phyloP scores from a whole-genome alignment of 1,140 invertebrate genomes.

The Meloidogyne hapla region DNA sequence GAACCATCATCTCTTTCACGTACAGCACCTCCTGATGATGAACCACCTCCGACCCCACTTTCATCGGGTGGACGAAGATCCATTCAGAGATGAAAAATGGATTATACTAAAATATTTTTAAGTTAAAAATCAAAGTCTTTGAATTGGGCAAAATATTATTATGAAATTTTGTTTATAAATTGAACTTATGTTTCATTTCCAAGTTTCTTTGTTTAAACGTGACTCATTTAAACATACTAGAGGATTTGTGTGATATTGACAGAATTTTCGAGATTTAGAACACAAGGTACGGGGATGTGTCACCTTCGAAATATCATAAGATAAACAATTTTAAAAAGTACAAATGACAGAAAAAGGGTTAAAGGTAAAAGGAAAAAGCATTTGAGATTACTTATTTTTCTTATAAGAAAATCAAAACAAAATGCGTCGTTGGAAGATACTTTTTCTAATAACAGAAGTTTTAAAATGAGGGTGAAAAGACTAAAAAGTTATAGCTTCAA shows the following conservation, averaged over 20 bases:
- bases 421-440: neutral
- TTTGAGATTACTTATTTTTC: neutral
- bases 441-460: neutral
- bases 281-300: neutral
- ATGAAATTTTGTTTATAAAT: too few species aligned
- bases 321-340: neutral
- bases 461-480: slow-evolving; percentile 5
- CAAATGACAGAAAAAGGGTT: neutral
- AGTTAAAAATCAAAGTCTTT: too few species aligned
- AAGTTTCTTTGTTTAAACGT: neutral
- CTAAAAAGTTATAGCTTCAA: neutral
- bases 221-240: neutral
- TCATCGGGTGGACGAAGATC: slow-evolving; percentile 7
- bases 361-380: neutral
- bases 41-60: neutral
- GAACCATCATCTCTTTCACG: slow-evolving; percentile 1
- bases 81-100: neutral
- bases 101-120: neutral
- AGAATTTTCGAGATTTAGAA: neutral
- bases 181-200: too few species aligned
- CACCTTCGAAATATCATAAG: neutral
- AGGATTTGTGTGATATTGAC: neutral
- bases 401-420: neutral
- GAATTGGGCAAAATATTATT: too few species aligned
- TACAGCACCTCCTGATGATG: neutral